Evolutionary conservation across 2,888 invertebrate genomes (phyloP), one percentile per base, ranked within the genome.

Genomic region (Phymatocera aterrima): DNA sequence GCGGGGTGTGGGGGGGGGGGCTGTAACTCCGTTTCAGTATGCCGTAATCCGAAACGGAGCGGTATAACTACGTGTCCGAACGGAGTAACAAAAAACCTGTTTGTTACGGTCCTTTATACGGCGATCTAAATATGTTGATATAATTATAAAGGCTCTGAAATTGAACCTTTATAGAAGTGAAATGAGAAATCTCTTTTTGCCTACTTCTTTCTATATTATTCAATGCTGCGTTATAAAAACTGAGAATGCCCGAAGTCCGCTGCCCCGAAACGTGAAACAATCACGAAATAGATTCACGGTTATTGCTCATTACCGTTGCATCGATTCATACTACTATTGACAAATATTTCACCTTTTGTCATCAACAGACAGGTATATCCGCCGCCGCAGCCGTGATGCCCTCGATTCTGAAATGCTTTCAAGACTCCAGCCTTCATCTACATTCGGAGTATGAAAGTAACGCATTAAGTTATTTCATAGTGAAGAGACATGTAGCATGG

Each of bases 361-460:
- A 68, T 68, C 46, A 68, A 46, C n/a, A n/a, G n/a, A n/a, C n/a
- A n/a, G n/a, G 28, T 24, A 28, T 68, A 15, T 68, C 46, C 28
- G 46, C 12, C 28, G 46, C 12, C 46, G 15, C 24, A 68, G 68
- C 46, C 68, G 46, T 28, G 68, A n/a, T 28, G 40, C 28, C 34
- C 65, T n/a, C 31, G 64, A 77, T 77, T 77, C 64, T 34, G 37
- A 34, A 21, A 28, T 64, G 48, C 48, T 60, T 61, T 77, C 37
- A 46, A n/a, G n/a, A n/a, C n/a, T n/a, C n/a, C n/a, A n/a, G n/a
- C n/a, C n/a, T n/a, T n/a, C n/a, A n/a, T n/a, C n/a, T n/a, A n/a
- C n/a, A n/a, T n/a, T n/a, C n/a, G n/a, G n/a, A n/a, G n/a, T n/a
- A n/a, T n/a, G n/a, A n/a, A n/a, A n/a, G n/a, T n/a, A n/a, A n/a